Percentiles rank a stretch among this genome's conserved stretches.
Conservation (phyloP, 2,113 vertebrate species). For the Gymnorhina tibicen region DNA sequence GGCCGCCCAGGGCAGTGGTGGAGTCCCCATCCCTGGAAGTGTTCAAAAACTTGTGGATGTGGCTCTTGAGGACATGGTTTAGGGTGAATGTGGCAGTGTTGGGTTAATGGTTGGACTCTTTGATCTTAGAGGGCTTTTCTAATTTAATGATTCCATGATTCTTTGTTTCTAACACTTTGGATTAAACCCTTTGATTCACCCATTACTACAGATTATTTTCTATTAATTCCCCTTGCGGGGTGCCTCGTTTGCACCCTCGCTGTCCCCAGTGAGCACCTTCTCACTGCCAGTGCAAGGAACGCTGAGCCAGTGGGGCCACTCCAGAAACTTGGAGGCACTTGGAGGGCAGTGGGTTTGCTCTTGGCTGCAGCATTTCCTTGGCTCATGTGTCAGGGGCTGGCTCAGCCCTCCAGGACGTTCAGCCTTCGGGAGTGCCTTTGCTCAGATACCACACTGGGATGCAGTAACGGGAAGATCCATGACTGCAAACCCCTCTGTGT, state of each 20-base stretch:
- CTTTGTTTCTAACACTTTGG: not conserved
- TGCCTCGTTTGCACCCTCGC: accelerated
- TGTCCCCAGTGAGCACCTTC: not conserved
- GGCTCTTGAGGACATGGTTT: not conserved
- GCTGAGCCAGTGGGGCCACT: not conserved
- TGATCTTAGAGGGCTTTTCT: not conserved
- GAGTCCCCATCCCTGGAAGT: not conserved
- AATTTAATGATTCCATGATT: not conserved
- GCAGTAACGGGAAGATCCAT: accelerated
- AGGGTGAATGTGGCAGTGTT: not conserved
- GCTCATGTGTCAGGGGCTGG: not conserved
- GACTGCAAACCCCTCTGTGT: not conserved
- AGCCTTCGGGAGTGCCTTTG: not conserved
- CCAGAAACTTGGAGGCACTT: not conserved
- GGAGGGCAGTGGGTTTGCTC: not conserved
- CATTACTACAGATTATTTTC: not conserved
- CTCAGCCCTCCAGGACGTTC: not conserved
- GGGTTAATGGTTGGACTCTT: not conserved
- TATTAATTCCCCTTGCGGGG: not conserved
- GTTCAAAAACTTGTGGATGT: not conserved
- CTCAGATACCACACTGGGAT: not conserved
- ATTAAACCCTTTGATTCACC: not conserved
- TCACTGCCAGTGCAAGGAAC: not conserved
- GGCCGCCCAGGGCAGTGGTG: not conserved
- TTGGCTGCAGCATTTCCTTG: not conserved